phyloP scores from a whole-genome alignment of 1,140 invertebrate genomes.

The Diabrotica virgifera region DNA sequence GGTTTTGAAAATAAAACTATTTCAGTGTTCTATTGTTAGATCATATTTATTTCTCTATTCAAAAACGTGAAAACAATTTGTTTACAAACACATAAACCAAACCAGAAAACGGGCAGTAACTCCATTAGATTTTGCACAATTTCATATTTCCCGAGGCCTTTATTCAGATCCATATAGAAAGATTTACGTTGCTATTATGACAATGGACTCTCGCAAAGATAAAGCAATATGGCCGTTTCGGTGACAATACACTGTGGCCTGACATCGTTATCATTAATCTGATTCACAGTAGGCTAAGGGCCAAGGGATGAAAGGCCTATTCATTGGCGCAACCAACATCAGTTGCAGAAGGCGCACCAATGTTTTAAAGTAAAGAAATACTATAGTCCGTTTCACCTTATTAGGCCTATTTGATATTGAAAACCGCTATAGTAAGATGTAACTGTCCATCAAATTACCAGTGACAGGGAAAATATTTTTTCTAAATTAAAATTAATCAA shows the following conservation, averaged over 20 bases:
- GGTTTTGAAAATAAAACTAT: too few species aligned
- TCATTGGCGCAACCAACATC: too few species aligned
- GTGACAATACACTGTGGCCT: constrained; percentile 31
- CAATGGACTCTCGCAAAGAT: constrained; percentile 24
- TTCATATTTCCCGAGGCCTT: constrained; percentile 37
- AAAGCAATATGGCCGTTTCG: constrained; percentile 30
- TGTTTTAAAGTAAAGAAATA: too few species aligned
- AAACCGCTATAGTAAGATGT: too few species aligned
- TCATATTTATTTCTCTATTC: not conserved
- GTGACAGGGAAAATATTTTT: too few species aligned
- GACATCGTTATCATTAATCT: constrained; percentile 38
- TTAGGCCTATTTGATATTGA: too few species aligned
- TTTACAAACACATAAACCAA: constrained; percentile 24
- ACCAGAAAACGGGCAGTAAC: constrained; percentile 18
- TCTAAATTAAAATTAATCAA: too few species aligned
- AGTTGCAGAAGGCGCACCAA: too few species aligned
- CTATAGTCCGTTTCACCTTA: too few species aligned
- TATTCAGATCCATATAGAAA: constrained; percentile 35
- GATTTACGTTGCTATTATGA: constrained; percentile 32
- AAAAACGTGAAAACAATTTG: not conserved
- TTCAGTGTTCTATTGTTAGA: too few species aligned
- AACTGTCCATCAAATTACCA: too few species aligned
- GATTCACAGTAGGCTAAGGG: constrained; percentile 27
- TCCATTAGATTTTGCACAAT: constrained; percentile 34
- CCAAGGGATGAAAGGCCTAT: not conserved